Evolutionary conservation across 2,888 invertebrate species (phyloP), one percentile per base, ranked within the genome.

Genomic region (Lasioglossum oenotherae): DNA sequence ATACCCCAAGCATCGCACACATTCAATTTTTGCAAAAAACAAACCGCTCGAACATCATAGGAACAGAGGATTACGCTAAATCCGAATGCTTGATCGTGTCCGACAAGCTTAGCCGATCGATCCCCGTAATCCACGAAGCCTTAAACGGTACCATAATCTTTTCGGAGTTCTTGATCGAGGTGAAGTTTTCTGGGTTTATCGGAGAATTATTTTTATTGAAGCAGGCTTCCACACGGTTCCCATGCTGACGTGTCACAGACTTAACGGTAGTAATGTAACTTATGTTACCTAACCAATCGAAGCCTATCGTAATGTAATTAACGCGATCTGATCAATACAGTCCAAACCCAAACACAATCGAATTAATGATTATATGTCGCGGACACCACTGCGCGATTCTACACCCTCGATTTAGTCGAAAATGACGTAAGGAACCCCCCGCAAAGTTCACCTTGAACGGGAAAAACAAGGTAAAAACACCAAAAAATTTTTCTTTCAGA

Each of bases 101-200:
- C 31, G 41, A 72, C 35, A 41, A 69, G 69, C 76, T 74, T 41
- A 67, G 64, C 60, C 76, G 82, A 83, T 87, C 87, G 86, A 79
- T 81, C 82, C 60, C 74, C 76, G 74, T 78, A 78, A 80, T 64
- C 78, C 72, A 69, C 80, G 78, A 87, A 84, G 49, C 81, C 69
- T 85, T 81, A 31, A 64, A 31, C 60, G 60, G 60, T 16, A 64
- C 31, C 12, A 14, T 64, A 64, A 64, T 64, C 60, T 64, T 64
- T 64, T 6, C 14, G 60, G 14, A 6, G 5, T 16, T 64, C 60
- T 16, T 27, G 27, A 64, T 64, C 60, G 27, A 64, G 12, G 60
- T 16, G 16, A 64, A 64, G 16, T 27, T 27, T 31, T 12, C 60
- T 16, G 14, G 60, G 4, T 16, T 16, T 27, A 16, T 6, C 16